Evolutionary conservation across 2,113 vertebrate genomes (phyloP).

Genomic region (Synchiropus splendidus): DNA sequence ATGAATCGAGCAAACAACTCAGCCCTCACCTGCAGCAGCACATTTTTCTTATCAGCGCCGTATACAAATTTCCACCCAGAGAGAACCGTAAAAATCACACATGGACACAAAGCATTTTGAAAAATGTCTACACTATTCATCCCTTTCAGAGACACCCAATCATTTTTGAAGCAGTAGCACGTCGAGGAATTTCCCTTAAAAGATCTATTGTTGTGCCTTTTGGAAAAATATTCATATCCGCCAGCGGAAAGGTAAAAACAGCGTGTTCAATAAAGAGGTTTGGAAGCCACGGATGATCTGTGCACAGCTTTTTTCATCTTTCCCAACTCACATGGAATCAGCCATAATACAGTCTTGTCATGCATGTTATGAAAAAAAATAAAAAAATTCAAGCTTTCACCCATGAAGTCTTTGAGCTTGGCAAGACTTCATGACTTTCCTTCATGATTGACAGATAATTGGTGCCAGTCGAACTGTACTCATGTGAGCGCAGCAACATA

Average conservation of each 20-base stretch:
- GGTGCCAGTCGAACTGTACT: too few relatives aligned
- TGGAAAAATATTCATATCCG: conserved; percentile 61
- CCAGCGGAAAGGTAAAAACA: conserved; percentile 38
- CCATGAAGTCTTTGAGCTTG: too few relatives aligned
- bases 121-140: conserved; percentile 38
- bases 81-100: conserved; percentile 29
- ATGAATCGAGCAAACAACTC: conserved; percentile 33
- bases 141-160: conserved; percentile 46
- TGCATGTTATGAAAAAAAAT: too few relatives aligned
- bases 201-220: conserved; percentile 56
- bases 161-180: conserved; percentile 49
- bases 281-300: too few relatives aligned
- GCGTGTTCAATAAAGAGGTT: conserved; percentile 15
- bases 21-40: conserved; percentile 39
- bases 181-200: conserved; percentile 59
- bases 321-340: too few relatives aligned
- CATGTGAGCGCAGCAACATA: too few relatives aligned
- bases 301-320: conserved; percentile 29
- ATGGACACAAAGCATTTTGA: conserved; percentile 22
- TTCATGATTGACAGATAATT: too few relatives aligned
- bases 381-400: too few relatives aligned
- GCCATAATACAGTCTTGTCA: too few relatives aligned
- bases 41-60: conserved; percentile 37
- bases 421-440: too few relatives aligned
- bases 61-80: conserved; percentile 25